These are phyloP conservation scores for Heterohyrax brucei DNA, from an alignment of 2,797 vertebrate genomes.

Conservation along the genomic window DNA sequence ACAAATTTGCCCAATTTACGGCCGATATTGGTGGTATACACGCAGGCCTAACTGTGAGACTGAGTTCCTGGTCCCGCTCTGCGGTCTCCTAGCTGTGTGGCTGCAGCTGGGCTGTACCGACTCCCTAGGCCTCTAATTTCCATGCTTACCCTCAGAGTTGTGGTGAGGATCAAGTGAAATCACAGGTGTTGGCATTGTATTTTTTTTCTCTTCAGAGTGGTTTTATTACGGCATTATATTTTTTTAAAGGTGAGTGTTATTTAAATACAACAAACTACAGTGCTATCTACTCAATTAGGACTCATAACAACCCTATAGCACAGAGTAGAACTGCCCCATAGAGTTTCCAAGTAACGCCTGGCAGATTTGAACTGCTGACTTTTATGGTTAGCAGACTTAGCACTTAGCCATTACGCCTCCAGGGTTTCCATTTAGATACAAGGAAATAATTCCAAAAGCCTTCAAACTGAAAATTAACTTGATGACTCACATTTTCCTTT, in stretches of 20 bases:
- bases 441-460: conserved; percentile 22
- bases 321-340: too few species aligned
- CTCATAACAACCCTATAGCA: too few species aligned
- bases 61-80: background rate
- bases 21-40: background rate
- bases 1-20: conserved; percentile 26
- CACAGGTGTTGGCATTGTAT: background rate
- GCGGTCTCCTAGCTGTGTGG: background rate
- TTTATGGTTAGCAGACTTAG: too few species aligned
- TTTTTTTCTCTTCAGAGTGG: background rate
- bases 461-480: background rate
- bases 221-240: too few species aligned
- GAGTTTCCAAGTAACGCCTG: too few species aligned
- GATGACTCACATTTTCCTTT: conserved; percentile 7
- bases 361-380: too few species aligned
- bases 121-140: background rate
- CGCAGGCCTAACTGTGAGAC: background rate
- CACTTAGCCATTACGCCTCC: too few species aligned
- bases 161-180: background rate
- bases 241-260: background rate
- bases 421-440: conserved; percentile 1
- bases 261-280: too few species aligned
- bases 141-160: background rate
- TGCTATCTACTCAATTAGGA: too few species aligned
- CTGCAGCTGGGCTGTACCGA: background rate